Conservation (phyloP, 1,140 invertebrate genomes). For the Apolygus lucorum region DNA sequence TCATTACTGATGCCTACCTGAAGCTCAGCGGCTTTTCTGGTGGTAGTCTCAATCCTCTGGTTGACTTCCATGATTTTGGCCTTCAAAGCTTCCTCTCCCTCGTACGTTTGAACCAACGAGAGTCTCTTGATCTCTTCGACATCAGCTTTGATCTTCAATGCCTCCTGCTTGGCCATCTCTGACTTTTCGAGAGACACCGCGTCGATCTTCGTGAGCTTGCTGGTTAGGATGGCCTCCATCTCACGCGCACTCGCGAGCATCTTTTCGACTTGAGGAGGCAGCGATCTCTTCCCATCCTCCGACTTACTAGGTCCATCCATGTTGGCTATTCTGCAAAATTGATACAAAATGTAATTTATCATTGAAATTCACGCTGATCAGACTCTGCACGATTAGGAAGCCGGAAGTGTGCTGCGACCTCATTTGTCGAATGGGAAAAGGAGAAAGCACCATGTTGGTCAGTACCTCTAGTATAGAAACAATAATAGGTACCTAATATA, state of each 20-base stretch:
- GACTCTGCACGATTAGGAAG: no score
- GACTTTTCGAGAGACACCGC: background rate
- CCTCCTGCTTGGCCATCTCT: conserved; percentile 7
- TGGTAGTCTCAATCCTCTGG: background rate
- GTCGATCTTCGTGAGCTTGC: background rate
- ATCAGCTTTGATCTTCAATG: background rate
- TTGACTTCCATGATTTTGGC: conserved; percentile 4
- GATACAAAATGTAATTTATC: no score
- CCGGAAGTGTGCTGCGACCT: no score
- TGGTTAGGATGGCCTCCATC: background rate
- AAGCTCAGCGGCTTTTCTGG: conserved; percentile 1
- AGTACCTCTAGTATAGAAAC: no score
- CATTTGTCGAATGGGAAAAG: no score
- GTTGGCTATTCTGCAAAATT: no score
- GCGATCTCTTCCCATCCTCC: no score
- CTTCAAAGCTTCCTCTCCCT: conserved; percentile 1
- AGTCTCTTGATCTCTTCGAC: conserved; percentile 4
- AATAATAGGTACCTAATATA: no score
- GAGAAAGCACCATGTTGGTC: no score
- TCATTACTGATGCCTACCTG: no score
- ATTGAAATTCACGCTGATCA: no score
- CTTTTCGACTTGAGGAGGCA: conserved; percentile 3
- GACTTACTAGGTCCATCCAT: no score
- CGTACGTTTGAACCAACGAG: background rate
- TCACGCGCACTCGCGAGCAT: background rate